Percentiles rank a stretch among this genome's conserved stretches.
phyloP scores from a whole-genome alignment of 2,113 vertebrate species.

The Entomyzon cyanotis region DNA sequence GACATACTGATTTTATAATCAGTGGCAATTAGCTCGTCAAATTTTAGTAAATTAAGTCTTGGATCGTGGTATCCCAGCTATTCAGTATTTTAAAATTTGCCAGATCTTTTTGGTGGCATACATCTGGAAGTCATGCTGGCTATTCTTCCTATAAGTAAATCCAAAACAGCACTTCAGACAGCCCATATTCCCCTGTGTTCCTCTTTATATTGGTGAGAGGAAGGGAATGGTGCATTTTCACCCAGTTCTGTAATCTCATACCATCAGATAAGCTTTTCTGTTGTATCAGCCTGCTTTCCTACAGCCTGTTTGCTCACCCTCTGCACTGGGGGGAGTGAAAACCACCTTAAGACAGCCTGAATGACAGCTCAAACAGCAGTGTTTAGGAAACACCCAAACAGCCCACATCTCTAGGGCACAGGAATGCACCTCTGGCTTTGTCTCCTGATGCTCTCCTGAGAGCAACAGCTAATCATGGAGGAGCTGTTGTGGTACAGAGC shows the following conservation, averaged over 20 bases:
- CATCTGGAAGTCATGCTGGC: neutral
- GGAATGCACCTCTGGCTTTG: neutral
- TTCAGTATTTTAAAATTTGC: neutral
- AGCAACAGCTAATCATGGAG: neutral
- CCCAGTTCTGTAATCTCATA: neutral
- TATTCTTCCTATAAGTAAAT: neutral
- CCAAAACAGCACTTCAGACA: neutral
- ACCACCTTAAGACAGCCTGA: neutral
- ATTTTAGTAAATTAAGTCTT: neutral
- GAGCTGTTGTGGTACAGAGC: neutral
- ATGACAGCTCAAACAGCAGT: rapidly evolving
- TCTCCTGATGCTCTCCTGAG: neutral
- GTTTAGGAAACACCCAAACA: neutral
- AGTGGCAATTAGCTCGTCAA: neutral
- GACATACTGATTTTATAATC: neutral
- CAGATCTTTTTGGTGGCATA: neutral
- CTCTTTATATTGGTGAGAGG: neutral
- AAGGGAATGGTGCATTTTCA: neutral
- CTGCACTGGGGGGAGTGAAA: neutral
- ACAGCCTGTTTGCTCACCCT: neutral
- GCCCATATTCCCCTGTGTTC: neutral
- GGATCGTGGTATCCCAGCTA: rapidly evolving
- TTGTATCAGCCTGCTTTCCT: neutral
- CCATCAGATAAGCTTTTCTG: neutral
- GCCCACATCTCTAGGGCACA: neutral